Percentiles rank a stretch among this genome's conserved stretches.
Conservation (phyloP, 1,140 invertebrate species). For the Drosophila bifasciata region DNA sequence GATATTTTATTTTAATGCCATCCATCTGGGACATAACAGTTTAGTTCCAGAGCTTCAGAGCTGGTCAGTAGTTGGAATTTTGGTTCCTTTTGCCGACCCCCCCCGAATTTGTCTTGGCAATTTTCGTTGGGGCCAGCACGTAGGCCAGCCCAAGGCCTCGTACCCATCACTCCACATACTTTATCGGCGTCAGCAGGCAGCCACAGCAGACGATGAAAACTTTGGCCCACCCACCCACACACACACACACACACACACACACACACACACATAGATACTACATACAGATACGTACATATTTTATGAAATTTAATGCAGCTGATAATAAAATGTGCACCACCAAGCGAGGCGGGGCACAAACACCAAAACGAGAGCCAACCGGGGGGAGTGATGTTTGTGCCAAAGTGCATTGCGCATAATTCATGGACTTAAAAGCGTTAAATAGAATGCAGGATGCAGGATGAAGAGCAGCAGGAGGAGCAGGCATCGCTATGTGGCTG, state of each 20-base stretch:
- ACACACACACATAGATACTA: neutral
- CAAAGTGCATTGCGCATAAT: constrained; percentile 69
- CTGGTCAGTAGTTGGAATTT: constrained; percentile 43
- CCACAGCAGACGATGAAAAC: constrained; percentile 44
- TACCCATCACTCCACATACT: constrained; percentile 43
- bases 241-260: constrained; percentile 1
- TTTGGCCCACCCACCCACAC: constrained; percentile 30
- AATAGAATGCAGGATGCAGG: constrained; percentile 45
- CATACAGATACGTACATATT: constrained; percentile 50
- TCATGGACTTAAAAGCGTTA: constrained; percentile 71
- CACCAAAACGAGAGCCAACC: constrained; percentile 12
- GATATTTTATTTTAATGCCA: constrained; percentile 10
- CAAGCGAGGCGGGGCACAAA: constrained; percentile 12
- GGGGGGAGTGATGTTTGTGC: constrained; percentile 49
- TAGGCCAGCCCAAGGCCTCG: constrained; percentile 13
- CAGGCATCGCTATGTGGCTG: neutral
- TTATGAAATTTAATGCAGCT: constrained; percentile 75
- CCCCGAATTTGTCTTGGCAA: constrained; percentile 12
- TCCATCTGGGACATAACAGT: neutral
- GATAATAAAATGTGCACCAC: constrained; percentile 68
- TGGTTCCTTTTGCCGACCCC: constrained; percentile 6
- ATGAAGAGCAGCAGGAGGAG: constrained; percentile 4
- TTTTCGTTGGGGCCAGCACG: constrained; percentile 21
- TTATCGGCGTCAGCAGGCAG: constrained; percentile 47
- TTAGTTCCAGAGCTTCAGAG: constrained; percentile 22